A percentile compares a stretch with the other conserved stretches of the same genome.
Conservation (phyloP, 2,113 vertebrate species). For the Chionodraco myersi region DNA sequence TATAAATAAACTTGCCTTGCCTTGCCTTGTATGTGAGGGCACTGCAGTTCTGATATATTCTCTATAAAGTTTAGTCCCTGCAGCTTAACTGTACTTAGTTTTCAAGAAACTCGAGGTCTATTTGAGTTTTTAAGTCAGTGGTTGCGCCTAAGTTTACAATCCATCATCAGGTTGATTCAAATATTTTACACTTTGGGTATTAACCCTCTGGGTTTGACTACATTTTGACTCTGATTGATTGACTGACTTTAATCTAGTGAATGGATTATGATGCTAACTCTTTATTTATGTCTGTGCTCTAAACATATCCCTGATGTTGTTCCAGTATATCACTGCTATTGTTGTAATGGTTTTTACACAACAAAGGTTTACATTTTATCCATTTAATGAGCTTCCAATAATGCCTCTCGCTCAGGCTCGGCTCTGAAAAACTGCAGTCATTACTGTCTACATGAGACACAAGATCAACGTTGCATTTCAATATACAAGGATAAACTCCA, state of each 20-base stretch:
- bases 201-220: neutral
- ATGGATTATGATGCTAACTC: constrained; percentile 19
- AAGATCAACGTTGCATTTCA: neutral
- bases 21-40: neutral
- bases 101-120: neutral
- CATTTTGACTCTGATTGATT: neutral
- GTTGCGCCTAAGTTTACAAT: neutral
- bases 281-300: constrained; percentile 8
- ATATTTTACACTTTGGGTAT: neutral
- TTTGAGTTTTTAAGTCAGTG: neutral
- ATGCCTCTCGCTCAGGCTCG: neutral
- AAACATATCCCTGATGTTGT: neutral
- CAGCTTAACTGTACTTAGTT: constrained; percentile 15
- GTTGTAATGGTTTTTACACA: constrained; percentile 38
- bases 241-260: neutral
- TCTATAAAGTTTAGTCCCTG: neutral
- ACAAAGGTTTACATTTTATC: constrained; percentile 38
- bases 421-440: neutral
- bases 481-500: neutral
- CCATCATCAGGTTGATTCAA: neutral
- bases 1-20: too few species aligned
- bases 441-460: neutral
- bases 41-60: neutral
- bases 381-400: neutral
- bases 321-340: constrained; percentile 29